These are phyloP conservation scores for Rotaria macrura DNA, from an alignment of 2,888 invertebrate species.

Conservation along the genomic window DNA sequence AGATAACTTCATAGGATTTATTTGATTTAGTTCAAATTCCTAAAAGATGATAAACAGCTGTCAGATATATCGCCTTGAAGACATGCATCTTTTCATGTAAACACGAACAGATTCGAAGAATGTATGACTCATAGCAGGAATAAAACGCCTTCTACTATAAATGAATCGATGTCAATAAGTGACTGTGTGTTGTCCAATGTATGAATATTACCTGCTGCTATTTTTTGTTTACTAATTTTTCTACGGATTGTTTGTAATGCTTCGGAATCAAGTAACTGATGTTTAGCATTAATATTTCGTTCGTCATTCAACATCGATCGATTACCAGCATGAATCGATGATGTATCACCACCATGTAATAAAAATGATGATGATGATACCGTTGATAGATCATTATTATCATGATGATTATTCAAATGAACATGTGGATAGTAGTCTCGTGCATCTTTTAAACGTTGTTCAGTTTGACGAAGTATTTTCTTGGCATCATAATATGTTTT, in stretches of 20 bases:
- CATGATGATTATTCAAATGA: not conserved
- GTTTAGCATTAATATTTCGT: not conserved
- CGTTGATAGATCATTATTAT: not conserved
- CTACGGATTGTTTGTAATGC: not conserved
- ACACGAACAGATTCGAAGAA: no score
- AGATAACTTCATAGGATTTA: no score
- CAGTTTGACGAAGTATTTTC: not conserved
- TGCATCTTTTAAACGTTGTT: not conserved
- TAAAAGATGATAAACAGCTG: no score
- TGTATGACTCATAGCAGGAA: no score
- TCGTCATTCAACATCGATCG: not conserved
- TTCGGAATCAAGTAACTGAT: not conserved
- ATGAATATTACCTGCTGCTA: constrained; percentile 4
- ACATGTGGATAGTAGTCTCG: not conserved
- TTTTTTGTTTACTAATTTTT: constrained; percentile 15
- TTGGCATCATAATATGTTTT: not conserved
- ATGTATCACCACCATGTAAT: not conserved
- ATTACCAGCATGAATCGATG: not conserved
- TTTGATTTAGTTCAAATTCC: no score
- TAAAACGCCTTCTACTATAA: no score
- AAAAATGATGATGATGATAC: not conserved
- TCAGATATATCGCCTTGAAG: no score
- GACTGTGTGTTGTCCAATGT: no score
- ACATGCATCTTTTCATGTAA: no score
- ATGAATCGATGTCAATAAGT: no score